Conservation (phyloP, 2,888 invertebrate genomes). For the Notocelia uddmanniana region DNA sequence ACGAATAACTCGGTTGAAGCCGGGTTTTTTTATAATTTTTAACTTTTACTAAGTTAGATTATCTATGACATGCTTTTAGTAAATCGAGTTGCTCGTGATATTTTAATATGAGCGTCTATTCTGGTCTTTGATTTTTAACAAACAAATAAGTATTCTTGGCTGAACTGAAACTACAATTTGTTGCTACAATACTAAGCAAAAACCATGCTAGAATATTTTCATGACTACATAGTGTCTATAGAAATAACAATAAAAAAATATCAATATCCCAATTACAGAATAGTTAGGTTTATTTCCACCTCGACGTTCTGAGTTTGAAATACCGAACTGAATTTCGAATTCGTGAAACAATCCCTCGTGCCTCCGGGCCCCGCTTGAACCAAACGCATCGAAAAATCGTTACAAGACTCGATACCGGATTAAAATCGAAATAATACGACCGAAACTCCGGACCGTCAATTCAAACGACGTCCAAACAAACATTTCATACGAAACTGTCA, state of each 20-base stretch:
- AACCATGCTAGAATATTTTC: neutral
- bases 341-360: conserved; percentile 12
- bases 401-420: conserved; percentile 66
- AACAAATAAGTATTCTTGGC: neutral
- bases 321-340: conserved; percentile 5
- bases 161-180: neutral
- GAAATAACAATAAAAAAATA: neutral
- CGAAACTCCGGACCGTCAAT: conserved; percentile 69
- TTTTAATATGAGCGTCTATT: neutral
- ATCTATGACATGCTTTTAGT: no score
- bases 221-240: neutral
- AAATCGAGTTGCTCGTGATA: no score
- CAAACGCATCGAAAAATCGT: conserved; percentile 51
- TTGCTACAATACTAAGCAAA: neutral
- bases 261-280: neutral
- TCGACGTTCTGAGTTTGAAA: neutral
- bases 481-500: conserved; percentile 83
- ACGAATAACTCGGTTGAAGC: no score
- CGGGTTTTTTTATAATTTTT: no score
- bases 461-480: conserved; percentile 77
- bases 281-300: neutral
- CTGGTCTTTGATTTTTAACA: no score
- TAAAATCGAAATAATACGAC: conserved; percentile 77
- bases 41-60: no score
- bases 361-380: conserved; percentile 3